phyloP scores from a whole-genome alignment of 2,113 vertebrate species.

The Motacilla alba region DNA sequence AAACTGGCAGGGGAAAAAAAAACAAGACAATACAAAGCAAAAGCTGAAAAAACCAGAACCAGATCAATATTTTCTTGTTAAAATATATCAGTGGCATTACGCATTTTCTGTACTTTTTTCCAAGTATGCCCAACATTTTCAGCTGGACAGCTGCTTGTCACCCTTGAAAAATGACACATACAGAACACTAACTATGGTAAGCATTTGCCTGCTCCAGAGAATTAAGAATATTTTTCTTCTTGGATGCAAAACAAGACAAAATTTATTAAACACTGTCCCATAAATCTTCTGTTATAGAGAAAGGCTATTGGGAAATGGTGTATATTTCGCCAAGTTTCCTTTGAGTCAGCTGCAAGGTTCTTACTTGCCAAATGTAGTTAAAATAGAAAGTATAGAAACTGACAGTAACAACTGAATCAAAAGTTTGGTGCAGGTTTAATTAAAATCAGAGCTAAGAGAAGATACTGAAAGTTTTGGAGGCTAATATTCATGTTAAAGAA shows the following conservation, averaged over 20 bases:
- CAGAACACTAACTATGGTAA: not conserved
- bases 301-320: conserved; percentile 1
- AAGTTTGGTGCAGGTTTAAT: not conserved
- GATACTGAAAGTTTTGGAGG: not conserved
- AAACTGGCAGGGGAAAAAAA: not conserved
- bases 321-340: not conserved
- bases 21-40: not conserved
- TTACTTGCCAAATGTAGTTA: not conserved
- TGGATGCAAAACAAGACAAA: conserved; percentile 7
- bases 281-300: not conserved
- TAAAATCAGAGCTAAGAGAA: not conserved
- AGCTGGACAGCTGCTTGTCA: not conserved
- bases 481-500: not conserved
- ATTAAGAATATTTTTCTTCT: not conserved
- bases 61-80: not conserved
- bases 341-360: not conserved
- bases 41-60: not conserved
- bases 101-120: not conserved
- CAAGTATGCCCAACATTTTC: not conserved
- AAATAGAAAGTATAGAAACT: not conserved
- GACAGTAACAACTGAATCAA: not conserved
- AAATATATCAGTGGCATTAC: not conserved
- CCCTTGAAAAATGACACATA: not conserved
- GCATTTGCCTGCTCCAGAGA: not conserved
- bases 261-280: not conserved